Evolutionary conservation across 2,797 vertebrate genomes (phyloP).

Genomic region (Alca torda): DNA sequence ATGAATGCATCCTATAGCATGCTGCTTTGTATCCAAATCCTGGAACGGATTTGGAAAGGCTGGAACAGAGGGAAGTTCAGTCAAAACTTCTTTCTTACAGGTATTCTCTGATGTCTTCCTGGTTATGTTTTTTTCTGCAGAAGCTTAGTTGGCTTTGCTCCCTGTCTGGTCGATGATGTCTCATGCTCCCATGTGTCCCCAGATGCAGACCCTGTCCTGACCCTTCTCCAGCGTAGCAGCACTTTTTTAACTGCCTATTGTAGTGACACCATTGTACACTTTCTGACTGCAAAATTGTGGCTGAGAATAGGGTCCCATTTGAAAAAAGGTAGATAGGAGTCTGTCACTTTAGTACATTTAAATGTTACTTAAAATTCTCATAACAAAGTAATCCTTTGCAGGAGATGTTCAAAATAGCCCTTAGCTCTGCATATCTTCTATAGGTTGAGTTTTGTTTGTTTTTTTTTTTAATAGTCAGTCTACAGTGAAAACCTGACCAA

Average conservation of each 20-base stretch:
- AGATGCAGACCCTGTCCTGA: not conserved
- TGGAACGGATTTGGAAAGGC: not conserved
- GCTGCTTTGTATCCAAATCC: not conserved
- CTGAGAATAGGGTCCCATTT: not conserved
- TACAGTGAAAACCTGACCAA: not conserved
- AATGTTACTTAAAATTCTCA: not conserved
- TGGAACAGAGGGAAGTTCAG: not conserved
- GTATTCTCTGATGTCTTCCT: not conserved
- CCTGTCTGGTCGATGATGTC: not conserved
- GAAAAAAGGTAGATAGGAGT: not conserved
- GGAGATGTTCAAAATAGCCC: not conserved
- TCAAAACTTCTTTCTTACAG: not conserved
- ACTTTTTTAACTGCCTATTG: not conserved
- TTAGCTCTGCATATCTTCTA: not conserved
- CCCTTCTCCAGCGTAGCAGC: not conserved
- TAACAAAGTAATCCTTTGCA: not conserved
- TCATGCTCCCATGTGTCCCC: not conserved
- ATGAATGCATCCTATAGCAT: rapidly evolving
- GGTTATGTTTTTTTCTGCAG: not conserved
- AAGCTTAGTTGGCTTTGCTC: not conserved
- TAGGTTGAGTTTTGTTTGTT: not conserved
- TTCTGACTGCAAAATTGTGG: not conserved
- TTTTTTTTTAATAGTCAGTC: not conserved
- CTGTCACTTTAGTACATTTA: not conserved
- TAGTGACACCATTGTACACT: not conserved